A percentile compares a stretch with the other conserved stretches of the same genome.
Evolutionary conservation across 2,797 vertebrate genomes (phyloP).

Genomic region (Cuculus canorus): DNA sequence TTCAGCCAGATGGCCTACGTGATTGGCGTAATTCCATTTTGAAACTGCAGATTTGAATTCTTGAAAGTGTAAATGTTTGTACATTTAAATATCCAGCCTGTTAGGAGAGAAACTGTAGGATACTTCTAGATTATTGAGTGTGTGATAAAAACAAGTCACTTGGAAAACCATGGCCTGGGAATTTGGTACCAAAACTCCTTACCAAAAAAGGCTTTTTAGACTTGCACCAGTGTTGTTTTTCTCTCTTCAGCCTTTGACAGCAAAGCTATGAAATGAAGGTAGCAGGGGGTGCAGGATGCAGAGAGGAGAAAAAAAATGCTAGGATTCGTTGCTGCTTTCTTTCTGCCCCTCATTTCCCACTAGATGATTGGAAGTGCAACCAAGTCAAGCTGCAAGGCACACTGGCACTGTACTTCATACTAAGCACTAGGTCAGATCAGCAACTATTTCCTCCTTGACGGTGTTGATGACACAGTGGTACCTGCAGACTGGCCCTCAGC

Average conservation of each 20-base stretch:
- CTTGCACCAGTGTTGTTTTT: not conserved
- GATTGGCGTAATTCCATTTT: conserved; percentile 14
- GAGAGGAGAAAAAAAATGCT: not conserved
- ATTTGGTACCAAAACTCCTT: not conserved
- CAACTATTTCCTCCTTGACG: not conserved
- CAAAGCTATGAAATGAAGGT: not conserved
- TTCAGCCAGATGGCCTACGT: not conserved
- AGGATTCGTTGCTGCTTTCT: not conserved
- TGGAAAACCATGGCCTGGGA: not conserved
- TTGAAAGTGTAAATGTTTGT: not conserved
- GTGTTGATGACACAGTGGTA: not conserved
- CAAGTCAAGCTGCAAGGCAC: not conserved
- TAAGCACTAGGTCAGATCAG: not conserved
- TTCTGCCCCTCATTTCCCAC: not conserved
- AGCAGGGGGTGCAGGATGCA: not conserved
- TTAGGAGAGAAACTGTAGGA: not conserved
- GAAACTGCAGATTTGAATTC: conserved; percentile 14
- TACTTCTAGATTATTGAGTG: not conserved
- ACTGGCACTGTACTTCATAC: not conserved
- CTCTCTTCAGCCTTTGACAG: not conserved
- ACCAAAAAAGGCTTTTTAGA: not conserved
- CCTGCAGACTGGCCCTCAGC: not conserved
- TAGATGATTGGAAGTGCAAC: not conserved
- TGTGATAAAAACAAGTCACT: not conserved
- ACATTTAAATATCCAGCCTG: not conserved